Base-by-base conservation (phyloP, 2,797 vertebrate genomes). In the Lutjanus campechanus region DNA sequence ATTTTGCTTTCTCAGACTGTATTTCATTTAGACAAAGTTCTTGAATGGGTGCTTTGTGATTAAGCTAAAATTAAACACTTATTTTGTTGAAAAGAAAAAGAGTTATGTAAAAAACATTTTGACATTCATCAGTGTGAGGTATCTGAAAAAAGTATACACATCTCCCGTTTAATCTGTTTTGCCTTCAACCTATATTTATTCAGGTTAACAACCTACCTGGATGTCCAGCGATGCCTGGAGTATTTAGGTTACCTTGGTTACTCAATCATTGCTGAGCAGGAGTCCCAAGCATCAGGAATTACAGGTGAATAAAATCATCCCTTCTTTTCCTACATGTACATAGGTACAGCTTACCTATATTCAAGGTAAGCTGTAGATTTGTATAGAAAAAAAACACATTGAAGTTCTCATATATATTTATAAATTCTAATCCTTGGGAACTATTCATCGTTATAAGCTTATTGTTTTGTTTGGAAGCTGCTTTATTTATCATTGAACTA, bases 181-280 rank as follows among this genome's bases (percentile, higher is more conserved):
- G 0, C 11, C 9, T 61, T 54, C 0, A 36, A 40, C 36, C 41
- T 44, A 4, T 13, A 22, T 77, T 53, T 79, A 7, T 63, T 46
- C 84, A 99, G 98, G 83, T 94, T 99, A 55, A 99, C 97, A 0
- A 98, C 98, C 0, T 99, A 98, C 79, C 93, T 99, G 83, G 98
- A 99, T 72, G 97, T 99, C 19, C 97, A 98, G 77, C 95, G 97
- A 67, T 99, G 98, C 79, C 92, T 99, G 83, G 98, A 99, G 89
- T 99, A 99, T 92, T 92, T 99, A 87, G 97, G 97, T 56, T 99
- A 99, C 85, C 95, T 99, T 20, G 97, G 97, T 59, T 99, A 99
- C 92, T 98, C 97, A 0, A 98, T 99, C 90, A 84, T 99, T 80
- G 96, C 97, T 47, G 97, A 99, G 88, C 97, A 99, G 88, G 98